phyloP scores from a whole-genome alignment of 2,113 vertebrate species.

The Naja naja region DNA sequence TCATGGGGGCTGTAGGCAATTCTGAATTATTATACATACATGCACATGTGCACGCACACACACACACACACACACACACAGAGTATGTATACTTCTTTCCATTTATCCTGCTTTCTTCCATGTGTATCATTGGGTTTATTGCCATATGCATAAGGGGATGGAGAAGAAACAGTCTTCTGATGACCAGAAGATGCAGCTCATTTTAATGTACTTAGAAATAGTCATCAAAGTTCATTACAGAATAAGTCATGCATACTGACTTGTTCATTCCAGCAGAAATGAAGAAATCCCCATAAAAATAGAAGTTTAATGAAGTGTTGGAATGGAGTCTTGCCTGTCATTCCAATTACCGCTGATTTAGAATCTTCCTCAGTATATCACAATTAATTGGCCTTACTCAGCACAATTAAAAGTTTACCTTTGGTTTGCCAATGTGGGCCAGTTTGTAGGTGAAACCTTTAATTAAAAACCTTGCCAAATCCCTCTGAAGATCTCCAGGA shows the following conservation, averaged over 20 bases:
- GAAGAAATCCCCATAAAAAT: constrained; percentile 80
- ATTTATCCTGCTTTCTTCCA: constrained; percentile 67
- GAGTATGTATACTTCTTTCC: constrained; percentile 65
- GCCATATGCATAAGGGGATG: constrained; percentile 37
- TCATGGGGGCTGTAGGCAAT: constrained; percentile 76
- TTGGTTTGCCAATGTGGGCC: constrained; percentile 45
- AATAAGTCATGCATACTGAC: constrained; percentile 76
- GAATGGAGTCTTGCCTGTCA: constrained; percentile 70
- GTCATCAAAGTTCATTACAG: constrained; percentile 80
- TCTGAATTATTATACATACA: constrained; percentile 76
- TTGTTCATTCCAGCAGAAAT: constrained; percentile 79
- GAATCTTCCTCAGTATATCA: constrained; percentile 55
- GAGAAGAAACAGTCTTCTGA: constrained; percentile 46
- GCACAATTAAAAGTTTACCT: constrained; percentile 68
- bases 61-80: constrained; percentile 40
- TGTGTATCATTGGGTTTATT: constrained; percentile 71
- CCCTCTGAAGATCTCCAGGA: constrained; percentile 37
- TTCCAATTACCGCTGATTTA: constrained; percentile 71
- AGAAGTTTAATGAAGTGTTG: constrained; percentile 80
- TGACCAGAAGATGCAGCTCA: constrained; percentile 73
- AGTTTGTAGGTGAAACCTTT: constrained; percentile 35
- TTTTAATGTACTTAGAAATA: constrained; percentile 79
- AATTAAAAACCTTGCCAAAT: constrained; percentile 39
- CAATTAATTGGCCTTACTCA: constrained; percentile 70
- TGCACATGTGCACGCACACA: constrained; percentile 54